Base-by-base conservation (phyloP, 2,797 vertebrate genomes). In the Gymnoscopelus braueri region DNA sequence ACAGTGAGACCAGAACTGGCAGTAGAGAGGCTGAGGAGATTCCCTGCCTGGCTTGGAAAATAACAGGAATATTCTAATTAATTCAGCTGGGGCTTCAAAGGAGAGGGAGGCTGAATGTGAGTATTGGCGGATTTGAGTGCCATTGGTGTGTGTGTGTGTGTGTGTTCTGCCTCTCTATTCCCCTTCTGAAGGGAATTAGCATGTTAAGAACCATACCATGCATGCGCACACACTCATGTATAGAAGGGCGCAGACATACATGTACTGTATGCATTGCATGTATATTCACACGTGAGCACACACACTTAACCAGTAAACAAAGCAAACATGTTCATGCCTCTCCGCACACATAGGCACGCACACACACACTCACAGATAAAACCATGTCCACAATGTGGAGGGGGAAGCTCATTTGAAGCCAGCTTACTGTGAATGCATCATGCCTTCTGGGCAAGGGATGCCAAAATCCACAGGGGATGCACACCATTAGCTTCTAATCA, bases 101-200 rank as follows among this genome's bases (percentile, higher is more conserved):
- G 24, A 50, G 58, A 60, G 44, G 61, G 57, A 53, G 55, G 75
- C 65, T 5, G 59, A 69, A 54, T 79, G 71, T 14, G 44, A 58
- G 64, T 69, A 77, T 72, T 60, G 70, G 19, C 19, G 19, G 76
- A 82, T 87, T 86, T 79, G 63, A 71, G 51, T 44, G 39, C 39
- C 39, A 44, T 10, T 7, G 39, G 57, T 32, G 32, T 32, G 32
- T 5, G 32, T 32, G 32, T 32, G 32, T 32, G 32, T 5, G 32
- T 32, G 32, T 5, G 5, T 56, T 69, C 76, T 72, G 69, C 62
- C 62, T 74, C 78, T 69, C 67, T 51, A 19, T 69, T 59, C 74
- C 70, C 35, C 60, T 39, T 75, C 76, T 60, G 59, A 68, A 56
- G 72, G 72, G 72, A 82, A 79, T 67, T 19, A 62, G 67, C 68